Base-by-base conservation (phyloP, 2,113 vertebrate species). In the Misgurnus anguillicaudatus region DNA sequence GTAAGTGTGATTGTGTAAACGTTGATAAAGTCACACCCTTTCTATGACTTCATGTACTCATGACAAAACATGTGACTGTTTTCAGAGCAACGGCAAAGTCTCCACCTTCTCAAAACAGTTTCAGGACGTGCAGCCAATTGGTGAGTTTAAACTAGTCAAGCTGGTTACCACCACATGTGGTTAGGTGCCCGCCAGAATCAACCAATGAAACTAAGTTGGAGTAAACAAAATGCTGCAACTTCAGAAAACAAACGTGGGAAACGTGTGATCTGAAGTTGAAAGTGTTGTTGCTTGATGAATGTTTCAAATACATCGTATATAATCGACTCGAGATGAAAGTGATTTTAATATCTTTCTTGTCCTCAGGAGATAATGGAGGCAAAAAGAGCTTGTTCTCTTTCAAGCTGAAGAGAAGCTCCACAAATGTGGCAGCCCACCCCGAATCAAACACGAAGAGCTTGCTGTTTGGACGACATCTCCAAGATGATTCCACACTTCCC, bases 401-500 rank as follows among this genome's bases (percentile, higher is more conserved):
- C 82, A 85, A 71, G 48, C 67, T 94, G 76, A 93, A 80, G 82
- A 93, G 87, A 64, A 91, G 89, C 57, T 90, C 92, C 3, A 81
- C 91, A 36, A 90, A 63, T 21, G 85, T 89, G 39, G 53, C 88
- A 8, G 89, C 77, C 9, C 85, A 89, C 21, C 78, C 91, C 0
- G 93, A 93, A 31, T 17, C 73, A 0, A 84, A 88, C 48, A 4
- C 87, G 75, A 95, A 92, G 87, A 83, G 83, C 0, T 74, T 90
- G 31, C 87, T 99, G 42, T 99, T 98, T 86, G 94, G 95, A 71
- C 94, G 93, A 79, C 92, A 93, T 21, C 90, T 99, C 72, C 84
- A 91, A 60, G 92, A 93, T 14, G 87, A 94, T 0, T 75, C 89
- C 70, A 90, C 83, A 0, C 93, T 97, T n/a, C 96, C 97, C 11